These are phyloP conservation scores for Dicerorhinus sumatrensis DNA, from an alignment of 2,113 vertebrate species.

Conservation along the genomic window DNA sequence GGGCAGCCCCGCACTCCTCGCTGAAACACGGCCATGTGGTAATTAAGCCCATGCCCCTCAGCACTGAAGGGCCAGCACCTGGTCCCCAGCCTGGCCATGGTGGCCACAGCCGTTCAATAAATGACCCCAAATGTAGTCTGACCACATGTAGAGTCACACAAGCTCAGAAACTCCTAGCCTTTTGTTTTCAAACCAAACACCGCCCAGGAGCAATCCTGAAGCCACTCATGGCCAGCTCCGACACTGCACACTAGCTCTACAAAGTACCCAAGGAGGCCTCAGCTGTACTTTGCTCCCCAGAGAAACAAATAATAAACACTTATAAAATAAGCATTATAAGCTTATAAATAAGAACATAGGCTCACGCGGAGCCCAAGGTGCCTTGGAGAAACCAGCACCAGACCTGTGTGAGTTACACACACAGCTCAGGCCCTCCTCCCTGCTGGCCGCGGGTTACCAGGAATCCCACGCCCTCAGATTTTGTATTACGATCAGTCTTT, in stretches of 20 bases:
- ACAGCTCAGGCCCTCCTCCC: neutral
- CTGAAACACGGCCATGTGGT: neutral
- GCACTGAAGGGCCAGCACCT: neutral
- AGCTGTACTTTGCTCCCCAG: neutral
- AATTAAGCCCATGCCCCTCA: neutral
- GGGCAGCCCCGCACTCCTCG: too few species aligned
- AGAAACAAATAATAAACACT: neutral
- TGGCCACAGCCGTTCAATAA: neutral
- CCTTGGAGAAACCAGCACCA: neutral
- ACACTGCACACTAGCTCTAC: neutral
- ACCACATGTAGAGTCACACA: neutral
- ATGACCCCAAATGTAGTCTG: accelerated
- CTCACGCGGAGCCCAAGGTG: neutral
- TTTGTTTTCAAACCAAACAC: neutral
- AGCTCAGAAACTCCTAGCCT: neutral
- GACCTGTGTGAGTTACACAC: too few species aligned
- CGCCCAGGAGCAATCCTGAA: too few species aligned
- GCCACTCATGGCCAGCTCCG: neutral
- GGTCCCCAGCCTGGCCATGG: neutral
- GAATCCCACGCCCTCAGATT: accelerated
- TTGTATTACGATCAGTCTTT: neutral
- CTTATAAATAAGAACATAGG: too few species aligned
- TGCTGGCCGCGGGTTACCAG: neutral
- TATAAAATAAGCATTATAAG: too few species aligned
- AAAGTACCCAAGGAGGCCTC: too few species aligned